A percentile compares a stretch with the other conserved stretches of the same genome.
Conservation (phyloP, 2,113 vertebrate genomes). For the Danionella cerebrum region DNA sequence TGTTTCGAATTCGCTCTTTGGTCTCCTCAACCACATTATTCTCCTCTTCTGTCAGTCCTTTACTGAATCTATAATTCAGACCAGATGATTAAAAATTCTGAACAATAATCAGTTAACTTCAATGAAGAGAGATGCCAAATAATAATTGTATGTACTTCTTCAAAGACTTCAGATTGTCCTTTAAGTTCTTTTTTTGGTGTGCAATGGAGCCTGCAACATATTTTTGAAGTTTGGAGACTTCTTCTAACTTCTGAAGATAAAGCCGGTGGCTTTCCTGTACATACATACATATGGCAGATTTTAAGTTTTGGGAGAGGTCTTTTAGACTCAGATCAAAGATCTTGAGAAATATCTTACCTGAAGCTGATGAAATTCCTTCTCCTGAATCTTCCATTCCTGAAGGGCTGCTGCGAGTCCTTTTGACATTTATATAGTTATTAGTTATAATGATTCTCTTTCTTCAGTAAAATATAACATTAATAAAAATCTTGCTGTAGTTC, state of each 20-base stretch:
- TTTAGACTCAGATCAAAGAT: not conserved
- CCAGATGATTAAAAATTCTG: too few species aligned
- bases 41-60: constrained; percentile 48
- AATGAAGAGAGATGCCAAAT: not conserved
- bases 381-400: constrained; percentile 76
- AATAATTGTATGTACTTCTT: constrained; percentile 59
- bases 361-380: constrained; percentile 74
- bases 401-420: constrained; percentile 47
- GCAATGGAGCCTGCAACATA: constrained; percentile 71
- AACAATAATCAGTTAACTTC: too few species aligned
- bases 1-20: constrained; percentile 72
- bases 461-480: not conserved
- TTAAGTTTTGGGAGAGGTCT: not conserved
- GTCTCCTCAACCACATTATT: constrained; percentile 57
- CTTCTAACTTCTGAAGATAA: constrained; percentile 84
- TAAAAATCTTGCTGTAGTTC: not conserved
- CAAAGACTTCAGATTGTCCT: constrained; percentile 65
- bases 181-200: constrained; percentile 71
- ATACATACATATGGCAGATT: not conserved
- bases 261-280: constrained; percentile 77
- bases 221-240: constrained; percentile 81
- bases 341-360: constrained; percentile 66
- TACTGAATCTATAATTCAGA: constrained; percentile 61
- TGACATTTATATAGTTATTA: constrained; percentile 41
- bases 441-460: not conserved